Percentiles rank a stretch among this genome's conserved stretches.
These are phyloP conservation scores for Cephalopterus ornatus DNA, from an alignment of 2,113 vertebrate species.

Conservation along the genomic window DNA sequence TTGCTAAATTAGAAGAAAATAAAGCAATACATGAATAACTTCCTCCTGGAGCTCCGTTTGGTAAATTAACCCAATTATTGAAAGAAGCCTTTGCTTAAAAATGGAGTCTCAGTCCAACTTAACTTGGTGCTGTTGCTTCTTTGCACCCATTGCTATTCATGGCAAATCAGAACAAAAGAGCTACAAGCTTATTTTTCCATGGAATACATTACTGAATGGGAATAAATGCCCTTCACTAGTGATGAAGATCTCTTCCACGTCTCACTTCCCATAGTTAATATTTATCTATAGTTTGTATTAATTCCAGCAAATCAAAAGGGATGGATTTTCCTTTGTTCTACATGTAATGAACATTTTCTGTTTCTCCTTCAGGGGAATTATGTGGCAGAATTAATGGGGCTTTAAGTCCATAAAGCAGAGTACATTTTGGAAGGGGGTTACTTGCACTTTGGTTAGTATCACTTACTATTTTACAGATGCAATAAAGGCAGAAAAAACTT, in stretches of 20 bases:
- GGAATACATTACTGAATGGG: not conserved
- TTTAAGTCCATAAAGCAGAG: not conserved
- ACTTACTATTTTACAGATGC: not conserved
- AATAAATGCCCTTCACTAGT: not conserved
- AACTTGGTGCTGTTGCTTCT: not conserved
- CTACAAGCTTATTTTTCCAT: not conserved
- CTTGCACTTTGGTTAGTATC: not conserved
- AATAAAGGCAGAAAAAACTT: not conserved
- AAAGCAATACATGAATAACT: not conserved
- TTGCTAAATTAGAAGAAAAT: not conserved
- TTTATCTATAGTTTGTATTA: not conserved
- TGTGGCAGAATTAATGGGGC: slow-evolving; percentile 11
- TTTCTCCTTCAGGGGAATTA: not conserved
- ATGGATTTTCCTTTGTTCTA: slow-evolving; percentile 1
- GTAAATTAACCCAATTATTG: not conserved
- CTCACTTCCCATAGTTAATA: not conserved
- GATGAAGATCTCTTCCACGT: not conserved
- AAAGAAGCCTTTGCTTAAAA: not conserved
- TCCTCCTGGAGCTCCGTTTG: not conserved
- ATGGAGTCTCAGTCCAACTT: not conserved
- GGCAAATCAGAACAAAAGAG: not conserved
- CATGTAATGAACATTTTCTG: not conserved
- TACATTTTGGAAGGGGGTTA: not conserved
- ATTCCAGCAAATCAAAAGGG: not conserved
- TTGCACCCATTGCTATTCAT: not conserved